phyloP scores from a whole-genome alignment of 2,888 invertebrate genomes.

The Sphaerophoria taeniata region DNA sequence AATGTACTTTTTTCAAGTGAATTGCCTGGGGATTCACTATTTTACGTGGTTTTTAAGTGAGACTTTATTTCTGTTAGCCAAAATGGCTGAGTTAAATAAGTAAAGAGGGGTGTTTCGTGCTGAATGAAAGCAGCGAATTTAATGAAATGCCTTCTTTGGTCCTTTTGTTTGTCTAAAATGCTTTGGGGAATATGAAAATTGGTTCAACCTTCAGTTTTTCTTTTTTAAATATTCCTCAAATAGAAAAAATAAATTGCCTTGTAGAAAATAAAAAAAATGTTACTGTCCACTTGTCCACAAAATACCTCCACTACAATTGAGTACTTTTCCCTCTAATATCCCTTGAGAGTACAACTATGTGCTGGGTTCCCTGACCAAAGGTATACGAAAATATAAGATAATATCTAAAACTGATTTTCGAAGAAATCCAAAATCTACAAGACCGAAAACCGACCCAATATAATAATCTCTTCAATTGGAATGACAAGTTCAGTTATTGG shows the following conservation, averaged over 20 bases:
- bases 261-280: no score
- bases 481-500: constrained; percentile 33
- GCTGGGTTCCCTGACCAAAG: background rate
- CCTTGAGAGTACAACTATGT: no score
- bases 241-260: no score
- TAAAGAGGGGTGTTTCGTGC: background rate
- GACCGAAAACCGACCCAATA: background rate
- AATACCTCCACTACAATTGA: no score
- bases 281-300: no score
- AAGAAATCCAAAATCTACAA: constrained; percentile 36
- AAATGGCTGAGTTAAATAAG: constrained; percentile 44
- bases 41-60: constrained; percentile 41
- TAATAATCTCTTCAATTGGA: constrained; percentile 32
- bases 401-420: constrained; percentile 9
- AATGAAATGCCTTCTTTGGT: background rate
- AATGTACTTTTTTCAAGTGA: constrained; percentile 39
- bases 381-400: background rate
- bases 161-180: no score
- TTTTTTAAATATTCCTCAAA: no score
- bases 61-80: constrained; percentile 39
- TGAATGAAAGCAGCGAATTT: background rate
- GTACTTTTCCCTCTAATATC: no score
- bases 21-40: constrained; percentile 53
- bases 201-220: no score
- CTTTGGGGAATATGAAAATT: no score